phyloP scores from a whole-genome alignment of 2,797 vertebrate genomes.

The Sebastes taczanowskii region DNA sequence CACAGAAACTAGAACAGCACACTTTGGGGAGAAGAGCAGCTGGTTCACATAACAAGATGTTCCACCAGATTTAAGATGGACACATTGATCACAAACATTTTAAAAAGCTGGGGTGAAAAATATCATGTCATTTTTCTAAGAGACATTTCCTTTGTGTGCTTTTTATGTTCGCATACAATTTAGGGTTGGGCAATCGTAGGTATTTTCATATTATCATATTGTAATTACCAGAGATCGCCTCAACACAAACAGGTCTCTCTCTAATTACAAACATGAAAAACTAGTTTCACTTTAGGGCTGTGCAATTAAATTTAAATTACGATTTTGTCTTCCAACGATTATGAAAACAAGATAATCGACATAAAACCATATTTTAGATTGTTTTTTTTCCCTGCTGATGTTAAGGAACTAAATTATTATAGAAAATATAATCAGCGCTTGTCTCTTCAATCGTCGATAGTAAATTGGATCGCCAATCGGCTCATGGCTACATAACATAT shows the following conservation, averaged over 20 bases:
- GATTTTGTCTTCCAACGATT: too few species aligned
- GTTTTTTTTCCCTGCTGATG: too few species aligned
- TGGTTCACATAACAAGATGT: background rate
- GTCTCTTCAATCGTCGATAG: background rate
- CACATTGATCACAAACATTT: background rate
- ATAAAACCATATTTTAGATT: too few species aligned
- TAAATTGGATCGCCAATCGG: too few species aligned
- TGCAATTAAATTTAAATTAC: background rate
- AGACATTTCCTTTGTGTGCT: background rate
- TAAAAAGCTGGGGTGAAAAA: background rate
- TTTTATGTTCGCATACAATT: background rate
- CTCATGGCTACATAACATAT: background rate
- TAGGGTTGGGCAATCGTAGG: background rate
- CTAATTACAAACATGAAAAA: background rate
- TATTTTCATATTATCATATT: background rate
- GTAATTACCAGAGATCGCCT: background rate
- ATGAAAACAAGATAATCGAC: too few species aligned
- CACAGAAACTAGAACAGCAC: slow-evolving; percentile 35
- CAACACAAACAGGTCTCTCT: background rate
- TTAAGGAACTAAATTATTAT: too few species aligned
- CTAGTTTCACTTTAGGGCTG: background rate
- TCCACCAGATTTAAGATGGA: background rate
- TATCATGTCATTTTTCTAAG: background rate
- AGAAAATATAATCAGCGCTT: background rate
- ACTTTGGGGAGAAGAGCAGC: slow-evolving; percentile 12